phyloP scores from a whole-genome alignment of 2,113 vertebrate species.

The Emydura subglobosa region DNA sequence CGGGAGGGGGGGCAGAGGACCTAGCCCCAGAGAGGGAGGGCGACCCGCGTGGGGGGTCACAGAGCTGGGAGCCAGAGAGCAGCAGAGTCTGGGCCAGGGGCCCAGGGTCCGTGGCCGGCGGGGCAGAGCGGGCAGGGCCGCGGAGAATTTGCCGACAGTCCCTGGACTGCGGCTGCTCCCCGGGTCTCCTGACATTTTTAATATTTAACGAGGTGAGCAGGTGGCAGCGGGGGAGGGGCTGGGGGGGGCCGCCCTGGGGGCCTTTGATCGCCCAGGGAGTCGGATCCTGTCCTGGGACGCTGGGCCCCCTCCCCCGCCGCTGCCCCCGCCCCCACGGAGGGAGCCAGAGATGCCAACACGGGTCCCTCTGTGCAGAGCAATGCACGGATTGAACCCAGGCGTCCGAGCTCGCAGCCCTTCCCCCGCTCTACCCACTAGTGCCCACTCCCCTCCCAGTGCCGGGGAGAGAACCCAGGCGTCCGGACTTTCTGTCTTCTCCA shows the following conservation, averaged over 20 bases:
- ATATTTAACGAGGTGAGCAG: constrained; percentile 71
- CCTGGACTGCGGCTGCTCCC: constrained; percentile 2
- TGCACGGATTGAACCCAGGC: not conserved
- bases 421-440: not conserved
- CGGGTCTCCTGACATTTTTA: constrained; percentile 73
- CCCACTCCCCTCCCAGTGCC: not conserved
- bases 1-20: too few relatives aligned
- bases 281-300: not conserved
- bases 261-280: not conserved
- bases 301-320: not conserved
- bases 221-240: not conserved
- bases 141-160: not conserved
- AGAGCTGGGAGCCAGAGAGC: too few relatives aligned
- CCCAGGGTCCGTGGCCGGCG: too few relatives aligned
- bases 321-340: too few relatives aligned
- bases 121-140: not conserved
- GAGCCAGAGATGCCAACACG: too few relatives aligned
- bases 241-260: too few relatives aligned
- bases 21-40: too few relatives aligned
- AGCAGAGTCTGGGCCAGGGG: too few relatives aligned
- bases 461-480: not conserved
- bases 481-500: too few relatives aligned
- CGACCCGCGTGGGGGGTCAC: too few relatives aligned
- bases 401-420: not conserved
- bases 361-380: too few relatives aligned